A percentile compares a stretch with the other conserved stretches of the same genome.
phyloP scores from a whole-genome alignment of 1,140 invertebrate genomes.

The Cydia splendana region DNA sequence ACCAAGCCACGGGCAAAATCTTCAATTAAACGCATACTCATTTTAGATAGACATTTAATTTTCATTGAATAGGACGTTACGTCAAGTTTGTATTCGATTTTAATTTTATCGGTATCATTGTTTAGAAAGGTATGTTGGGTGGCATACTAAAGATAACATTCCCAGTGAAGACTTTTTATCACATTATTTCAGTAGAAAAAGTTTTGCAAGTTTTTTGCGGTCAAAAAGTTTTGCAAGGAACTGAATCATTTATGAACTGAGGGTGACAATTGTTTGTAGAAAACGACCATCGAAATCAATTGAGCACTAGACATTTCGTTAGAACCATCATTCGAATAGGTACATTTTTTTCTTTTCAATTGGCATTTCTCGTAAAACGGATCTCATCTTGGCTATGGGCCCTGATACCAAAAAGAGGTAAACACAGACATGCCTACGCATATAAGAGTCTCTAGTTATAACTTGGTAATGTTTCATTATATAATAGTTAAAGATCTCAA shows the following conservation, averaged over 20 bases:
- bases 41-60: conserved; percentile 29
- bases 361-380: too few relatives aligned
- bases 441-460: not conserved
- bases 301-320: too few relatives aligned
- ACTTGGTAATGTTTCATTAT: not conserved
- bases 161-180: not conserved
- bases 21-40: conserved; percentile 49
- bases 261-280: too few relatives aligned
- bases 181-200: too few relatives aligned
- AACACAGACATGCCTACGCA: not conserved
- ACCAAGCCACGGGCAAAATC: conserved; percentile 42
- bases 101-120: not conserved
- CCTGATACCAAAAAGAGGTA: too few relatives aligned
- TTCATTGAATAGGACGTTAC: conserved; percentile 25
- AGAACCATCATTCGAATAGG: too few relatives aligned
- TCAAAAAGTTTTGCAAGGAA: too few relatives aligned
- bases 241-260: too few relatives aligned
- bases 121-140: conserved; percentile 2
- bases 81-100: not conserved
- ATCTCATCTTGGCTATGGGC: too few relatives aligned
- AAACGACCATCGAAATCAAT: too few relatives aligned
- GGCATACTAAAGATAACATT: not conserved
- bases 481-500: conserved; percentile 26
- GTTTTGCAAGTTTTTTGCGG: too few relatives aligned
- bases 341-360: too few relatives aligned